Conservation (phyloP, 2,888 invertebrate species). For the Trichopria drosophilae region DNA sequence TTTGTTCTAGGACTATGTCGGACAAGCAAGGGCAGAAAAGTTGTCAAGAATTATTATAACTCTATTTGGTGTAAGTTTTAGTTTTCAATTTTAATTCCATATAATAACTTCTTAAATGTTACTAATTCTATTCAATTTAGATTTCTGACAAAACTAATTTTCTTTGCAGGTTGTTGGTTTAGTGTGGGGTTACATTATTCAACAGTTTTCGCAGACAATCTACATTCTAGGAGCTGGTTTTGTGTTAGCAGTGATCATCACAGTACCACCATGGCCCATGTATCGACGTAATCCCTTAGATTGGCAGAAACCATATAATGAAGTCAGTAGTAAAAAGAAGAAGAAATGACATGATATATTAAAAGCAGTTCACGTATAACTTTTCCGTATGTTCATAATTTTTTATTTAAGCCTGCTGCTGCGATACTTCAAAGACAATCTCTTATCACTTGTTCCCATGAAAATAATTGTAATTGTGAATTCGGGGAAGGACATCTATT, state of each 20-base stretch:
- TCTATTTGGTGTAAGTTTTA: slow-evolving; percentile 74
- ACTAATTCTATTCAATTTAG: background rate
- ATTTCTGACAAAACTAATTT: background rate
- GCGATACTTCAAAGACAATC: too few relatives aligned
- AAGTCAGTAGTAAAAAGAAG: slow-evolving; percentile 58
- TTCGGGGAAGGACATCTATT: too few relatives aligned
- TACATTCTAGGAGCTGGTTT: slow-evolving; percentile 92
- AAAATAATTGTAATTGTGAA: too few relatives aligned
- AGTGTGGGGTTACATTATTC: slow-evolving; percentile 89
- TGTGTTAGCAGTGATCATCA: slow-evolving; percentile 81
- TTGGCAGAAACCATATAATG: slow-evolving; percentile 80
- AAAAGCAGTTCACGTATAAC: too few relatives aligned
- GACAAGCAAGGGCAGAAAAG: slow-evolving; percentile 87
- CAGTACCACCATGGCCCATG: slow-evolving; percentile 96
- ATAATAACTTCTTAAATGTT: slow-evolving; percentile 6
- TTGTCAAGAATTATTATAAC: slow-evolving; percentile 87
- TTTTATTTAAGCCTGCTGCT: too few relatives aligned
- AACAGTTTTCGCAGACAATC: slow-evolving; percentile 94
- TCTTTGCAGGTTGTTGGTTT: slow-evolving; percentile 73
- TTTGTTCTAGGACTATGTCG: slow-evolving; percentile 77
- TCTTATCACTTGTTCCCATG: too few relatives aligned
- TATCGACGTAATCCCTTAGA: slow-evolving; percentile 84
- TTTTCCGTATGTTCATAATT: too few relatives aligned
- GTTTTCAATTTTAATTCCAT: slow-evolving; percentile 4
- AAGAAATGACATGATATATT: slow-evolving; percentile 58